Evolutionary conservation across 2,113 vertebrate genomes (phyloP).

Genomic region (Burhinus bistriatus): DNA sequence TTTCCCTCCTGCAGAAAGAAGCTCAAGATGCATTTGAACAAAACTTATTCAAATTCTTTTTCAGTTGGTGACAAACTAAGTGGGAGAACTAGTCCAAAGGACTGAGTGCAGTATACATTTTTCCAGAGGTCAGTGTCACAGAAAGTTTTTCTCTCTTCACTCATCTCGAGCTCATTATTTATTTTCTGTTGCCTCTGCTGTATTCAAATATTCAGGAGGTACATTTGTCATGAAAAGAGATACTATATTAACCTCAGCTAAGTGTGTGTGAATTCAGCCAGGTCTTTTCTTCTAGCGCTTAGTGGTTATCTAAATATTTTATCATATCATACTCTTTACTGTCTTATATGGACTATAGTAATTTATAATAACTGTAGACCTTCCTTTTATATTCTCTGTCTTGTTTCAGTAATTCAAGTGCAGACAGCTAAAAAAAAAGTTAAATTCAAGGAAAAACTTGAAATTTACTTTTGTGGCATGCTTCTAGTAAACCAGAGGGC

Average conservation of each 20-base stretch:
- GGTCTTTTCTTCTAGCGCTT: neutral
- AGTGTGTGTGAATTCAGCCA: neutral
- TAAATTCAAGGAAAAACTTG: neutral
- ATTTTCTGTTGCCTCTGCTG: neutral
- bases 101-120: neutral
- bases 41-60: neutral
- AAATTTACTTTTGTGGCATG: neutral
- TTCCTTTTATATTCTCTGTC: neutral
- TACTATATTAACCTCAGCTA: neutral
- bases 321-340: neutral
- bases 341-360: neutral
- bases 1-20: neutral
- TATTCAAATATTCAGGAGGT: neutral
- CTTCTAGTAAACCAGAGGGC: neutral
- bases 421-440: neutral
- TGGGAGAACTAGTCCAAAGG: neutral
- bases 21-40: neutral
- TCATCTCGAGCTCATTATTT: neutral
- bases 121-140: neutral
- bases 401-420: neutral
- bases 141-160: neutral
- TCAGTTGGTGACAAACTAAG: neutral
- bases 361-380: neutral
- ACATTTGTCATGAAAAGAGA: neutral
- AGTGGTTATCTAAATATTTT: neutral